These are phyloP conservation scores for Nasonia longicornis DNA, from an alignment of 1,140 invertebrate species.

Conservation along the genomic window DNA sequence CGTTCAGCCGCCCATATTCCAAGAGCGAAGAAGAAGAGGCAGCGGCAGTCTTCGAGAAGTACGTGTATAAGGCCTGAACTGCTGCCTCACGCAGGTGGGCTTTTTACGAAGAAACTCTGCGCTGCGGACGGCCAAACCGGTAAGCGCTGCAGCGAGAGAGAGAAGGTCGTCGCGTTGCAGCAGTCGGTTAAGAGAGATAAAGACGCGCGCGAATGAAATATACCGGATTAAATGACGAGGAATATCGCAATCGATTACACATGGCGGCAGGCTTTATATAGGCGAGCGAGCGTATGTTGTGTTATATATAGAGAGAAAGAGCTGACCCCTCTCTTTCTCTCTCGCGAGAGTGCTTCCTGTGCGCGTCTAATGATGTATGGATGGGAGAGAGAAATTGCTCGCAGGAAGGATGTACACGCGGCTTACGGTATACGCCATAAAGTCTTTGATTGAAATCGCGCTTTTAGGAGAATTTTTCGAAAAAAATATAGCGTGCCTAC, in stretches of 20 bases:
- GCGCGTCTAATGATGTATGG: background rate
- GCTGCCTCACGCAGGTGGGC: constrained; percentile 26
- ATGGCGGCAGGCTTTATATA: background rate
- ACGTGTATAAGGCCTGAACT: background rate
- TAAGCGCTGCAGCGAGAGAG: background rate
- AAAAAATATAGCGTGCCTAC: background rate
- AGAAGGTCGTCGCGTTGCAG: background rate
- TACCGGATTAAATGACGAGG: constrained; percentile 5
- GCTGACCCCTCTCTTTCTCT: background rate
- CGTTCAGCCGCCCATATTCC: background rate
- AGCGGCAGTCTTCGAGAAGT: background rate
- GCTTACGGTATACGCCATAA: too few relatives aligned
- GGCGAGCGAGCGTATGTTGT: background rate
- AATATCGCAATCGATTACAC: constrained; percentile 15
- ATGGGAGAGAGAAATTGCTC: background rate
- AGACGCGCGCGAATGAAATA: constrained; percentile 10
- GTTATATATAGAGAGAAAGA: background rate
- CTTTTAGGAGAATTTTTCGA: constrained; percentile 35
- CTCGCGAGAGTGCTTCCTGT: background rate
- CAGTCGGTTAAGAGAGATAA: background rate
- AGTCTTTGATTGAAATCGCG: too few relatives aligned
- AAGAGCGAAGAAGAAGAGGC: background rate
- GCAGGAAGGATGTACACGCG: too few relatives aligned
- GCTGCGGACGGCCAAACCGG: background rate
- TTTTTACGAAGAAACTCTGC: constrained; percentile 8